Evolutionary conservation across 2,888 invertebrate species (phyloP), one percentile per base, ranked within the genome.

Genomic region (Ypsolopha sequella): DNA sequence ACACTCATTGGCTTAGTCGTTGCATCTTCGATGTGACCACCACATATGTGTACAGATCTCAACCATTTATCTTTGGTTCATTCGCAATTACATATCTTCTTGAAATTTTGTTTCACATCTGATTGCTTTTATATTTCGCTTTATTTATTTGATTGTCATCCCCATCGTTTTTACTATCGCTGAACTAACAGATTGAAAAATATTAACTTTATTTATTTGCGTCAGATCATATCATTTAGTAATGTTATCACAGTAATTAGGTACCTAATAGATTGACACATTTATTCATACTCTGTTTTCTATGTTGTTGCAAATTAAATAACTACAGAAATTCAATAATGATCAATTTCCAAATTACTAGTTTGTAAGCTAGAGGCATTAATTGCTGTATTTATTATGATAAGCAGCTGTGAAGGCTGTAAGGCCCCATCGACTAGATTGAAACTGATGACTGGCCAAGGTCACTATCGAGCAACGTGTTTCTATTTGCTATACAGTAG

Each of bases 1-100:
- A 56, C 74, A 73, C 76, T 71, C 80, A 82, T 79, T 34, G 82
- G 82, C 85, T 85, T 85, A 74, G 81, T 78, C 60, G 72, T 76
- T 75, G 65, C 82, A 84, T 85, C 67, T 69, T 82, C 68, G 78
- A 76, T 81, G 82, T 81, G 68, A 70, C 60, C 69, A 24, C 70
- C 65, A 63, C 61, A 58, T 65, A 59, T 66, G 63, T 76, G 74
- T 76, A 76, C 67, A 76, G 65, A 65, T 61, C 63, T 68, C 59
- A 53, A 58, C 65, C 72, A 73, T 70, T 66, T 67, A 65, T 68
- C 65, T 65, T 76, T 68, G 75, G 75, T 73, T 70, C 72, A 64
- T 63, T 64, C 60, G 66, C 63, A 63, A 64, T 63, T 44, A 13
- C 63, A 63, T 56, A 58, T 72, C 73, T 73, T 72, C 75, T 74